Evolutionary conservation across 2,797 vertebrate species (phyloP).

Genomic region (Lepus townsendii): DNA sequence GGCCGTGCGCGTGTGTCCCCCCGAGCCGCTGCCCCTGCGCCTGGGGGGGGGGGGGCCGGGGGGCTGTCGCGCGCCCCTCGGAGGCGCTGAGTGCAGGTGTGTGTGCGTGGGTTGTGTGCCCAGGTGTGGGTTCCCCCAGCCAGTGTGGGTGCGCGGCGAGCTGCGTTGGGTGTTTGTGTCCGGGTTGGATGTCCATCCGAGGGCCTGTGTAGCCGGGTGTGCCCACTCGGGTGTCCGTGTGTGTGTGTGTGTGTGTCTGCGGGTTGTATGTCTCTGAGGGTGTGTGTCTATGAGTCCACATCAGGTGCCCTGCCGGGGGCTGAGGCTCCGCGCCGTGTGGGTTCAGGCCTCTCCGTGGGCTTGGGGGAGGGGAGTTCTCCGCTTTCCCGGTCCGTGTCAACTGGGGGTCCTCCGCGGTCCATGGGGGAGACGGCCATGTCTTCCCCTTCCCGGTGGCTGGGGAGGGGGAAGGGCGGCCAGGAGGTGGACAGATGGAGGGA

Average conservation of each 20-base stretch:
- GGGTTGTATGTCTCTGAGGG: constrained; percentile 74
- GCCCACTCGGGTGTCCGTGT: constrained; percentile 69
- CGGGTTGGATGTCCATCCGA: constrained; percentile 38
- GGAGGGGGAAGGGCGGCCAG: constrained; percentile 73
- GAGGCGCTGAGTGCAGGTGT: constrained; percentile 84
- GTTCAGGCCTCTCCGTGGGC: constrained; percentile 75
- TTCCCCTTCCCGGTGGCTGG: constrained; percentile 76
- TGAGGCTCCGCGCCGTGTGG: constrained; percentile 61
- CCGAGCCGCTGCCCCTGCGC: constrained; percentile 38
- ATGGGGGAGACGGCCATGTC: constrained; percentile 83
- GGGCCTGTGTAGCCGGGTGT: constrained; percentile 77
- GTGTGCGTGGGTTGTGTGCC: constrained; percentile 82
- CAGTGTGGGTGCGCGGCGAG: constrained; percentile 49
- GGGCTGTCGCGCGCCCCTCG: constrained; percentile 72
- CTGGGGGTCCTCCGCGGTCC: constrained; percentile 71
- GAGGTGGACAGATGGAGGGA: constrained; percentile 84
- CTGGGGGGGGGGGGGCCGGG: constrained; percentile 54
- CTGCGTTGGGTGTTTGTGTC: constrained; percentile 62
- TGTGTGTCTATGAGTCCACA: constrained; percentile 73
- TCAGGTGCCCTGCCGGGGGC: constrained; percentile 62
- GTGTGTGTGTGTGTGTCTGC: constrained; percentile 57
- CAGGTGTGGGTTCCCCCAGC: constrained; percentile 73
- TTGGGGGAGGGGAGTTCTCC: constrained; percentile 73
- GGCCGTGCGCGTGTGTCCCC: not conserved
- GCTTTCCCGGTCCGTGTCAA: constrained; percentile 66